Conservation (phyloP, 2,113 vertebrate species). For the Murina feae region DNA sequence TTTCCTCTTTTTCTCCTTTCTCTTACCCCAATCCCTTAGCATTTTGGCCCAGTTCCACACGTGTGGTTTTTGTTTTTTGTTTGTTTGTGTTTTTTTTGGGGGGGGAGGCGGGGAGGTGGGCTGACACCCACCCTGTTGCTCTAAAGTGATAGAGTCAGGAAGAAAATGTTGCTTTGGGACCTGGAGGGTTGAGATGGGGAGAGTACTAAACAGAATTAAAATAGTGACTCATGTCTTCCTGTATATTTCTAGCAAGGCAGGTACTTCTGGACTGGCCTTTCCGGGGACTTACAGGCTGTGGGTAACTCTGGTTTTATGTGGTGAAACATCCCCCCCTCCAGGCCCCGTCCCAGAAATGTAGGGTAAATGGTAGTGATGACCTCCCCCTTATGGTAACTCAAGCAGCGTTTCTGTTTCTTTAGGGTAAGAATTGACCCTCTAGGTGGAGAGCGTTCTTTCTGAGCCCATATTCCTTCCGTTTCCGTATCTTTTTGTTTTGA, state of each 20-base stretch:
- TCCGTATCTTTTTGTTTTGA: constrained; percentile 56
- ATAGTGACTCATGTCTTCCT: constrained; percentile 61
- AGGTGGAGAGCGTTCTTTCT: constrained; percentile 12
- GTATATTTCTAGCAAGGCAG: constrained; percentile 56
- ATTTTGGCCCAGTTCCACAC: neutral
- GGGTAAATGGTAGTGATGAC: neutral
- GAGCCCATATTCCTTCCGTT: constrained; percentile 12
- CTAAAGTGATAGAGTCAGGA: constrained; percentile 7
- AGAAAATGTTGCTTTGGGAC: constrained; percentile 40
- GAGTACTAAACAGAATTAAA: constrained; percentile 47
- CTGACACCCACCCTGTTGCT: no score
- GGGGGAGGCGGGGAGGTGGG: neutral
- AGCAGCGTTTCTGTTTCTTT: constrained; percentile 31
- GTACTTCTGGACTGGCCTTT: constrained; percentile 49
- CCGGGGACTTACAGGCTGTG: constrained; percentile 3
- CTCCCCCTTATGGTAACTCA: neutral
- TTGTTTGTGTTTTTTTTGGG: no score
- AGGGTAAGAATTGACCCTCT: neutral
- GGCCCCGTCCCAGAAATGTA: neutral
- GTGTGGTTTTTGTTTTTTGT: no score
- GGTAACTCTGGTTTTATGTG: constrained; percentile 43
- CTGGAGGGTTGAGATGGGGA: constrained; percentile 1
- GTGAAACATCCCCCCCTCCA: neutral
- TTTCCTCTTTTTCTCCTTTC: neutral
- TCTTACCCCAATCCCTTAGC: neutral